Conservation (phyloP, 2,888 invertebrate species). For the Athripsodes cinereus region DNA sequence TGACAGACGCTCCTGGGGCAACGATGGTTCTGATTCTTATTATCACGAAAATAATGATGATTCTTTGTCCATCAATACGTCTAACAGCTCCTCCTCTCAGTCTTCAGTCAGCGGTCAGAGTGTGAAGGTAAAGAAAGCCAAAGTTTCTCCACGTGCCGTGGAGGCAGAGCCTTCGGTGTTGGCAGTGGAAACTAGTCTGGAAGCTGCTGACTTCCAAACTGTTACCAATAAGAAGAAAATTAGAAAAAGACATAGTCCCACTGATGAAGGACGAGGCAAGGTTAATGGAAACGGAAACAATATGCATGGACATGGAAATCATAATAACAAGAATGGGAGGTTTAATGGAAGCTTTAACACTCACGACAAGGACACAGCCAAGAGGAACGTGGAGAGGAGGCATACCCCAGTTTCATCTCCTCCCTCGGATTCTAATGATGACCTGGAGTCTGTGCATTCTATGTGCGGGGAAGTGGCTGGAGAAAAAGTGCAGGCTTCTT, state of each 20-base stretch:
- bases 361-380: conserved; percentile 25
- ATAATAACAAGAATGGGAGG: conserved; percentile 20
- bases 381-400: conserved; percentile 37
- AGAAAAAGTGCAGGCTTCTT: conserved; percentile 57
- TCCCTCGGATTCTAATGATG: conserved; percentile 75
- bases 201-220: conserved; percentile 71
- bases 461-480: conserved; percentile 55
- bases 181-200: conserved; percentile 52
- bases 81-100: conserved; percentile 16
- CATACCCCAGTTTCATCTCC: conserved; percentile 73
- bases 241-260: conserved; percentile 57
- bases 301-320: conserved; percentile 29
- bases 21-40: conserved; percentile 53
- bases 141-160: conserved; percentile 28
- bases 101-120: conserved; percentile 11
- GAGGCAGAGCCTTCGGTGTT: conserved; percentile 40
- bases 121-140: conserved; percentile 24
- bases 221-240: conserved; percentile 78
- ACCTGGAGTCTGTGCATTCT: conserved; percentile 80
- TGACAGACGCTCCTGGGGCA: conserved; percentile 63
- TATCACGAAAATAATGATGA: conserved; percentile 36
- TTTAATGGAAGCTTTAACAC: conserved; percentile 12
- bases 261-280: conserved; percentile 39
- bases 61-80: conserved; percentile 17
- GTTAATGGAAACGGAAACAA: conserved; percentile 31